Conservation (phyloP, 1,140 invertebrate species). For the Hormaphis cornu region DNA sequence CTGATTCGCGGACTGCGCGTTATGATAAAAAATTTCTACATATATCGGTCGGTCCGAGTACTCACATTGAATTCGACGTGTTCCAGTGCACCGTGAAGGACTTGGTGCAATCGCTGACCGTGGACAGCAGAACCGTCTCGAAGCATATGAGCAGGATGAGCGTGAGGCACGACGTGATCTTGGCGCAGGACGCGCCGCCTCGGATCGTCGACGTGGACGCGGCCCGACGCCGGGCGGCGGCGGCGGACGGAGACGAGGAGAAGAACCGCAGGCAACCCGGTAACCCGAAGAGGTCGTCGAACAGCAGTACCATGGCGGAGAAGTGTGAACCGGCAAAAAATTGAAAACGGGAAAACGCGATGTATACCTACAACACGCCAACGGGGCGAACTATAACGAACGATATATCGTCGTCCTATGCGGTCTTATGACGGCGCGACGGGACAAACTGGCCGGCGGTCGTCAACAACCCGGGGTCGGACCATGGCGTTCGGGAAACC, state of each 20-base stretch:
- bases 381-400: no score
- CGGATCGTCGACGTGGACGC: neutral
- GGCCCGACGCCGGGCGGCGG: neutral
- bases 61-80: slow-evolving; percentile 70
- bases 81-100: slow-evolving; percentile 79
- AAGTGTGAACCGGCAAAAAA: no score
- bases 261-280: slow-evolving; percentile 10
- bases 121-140: slow-evolving; percentile 63
- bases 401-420: no score
- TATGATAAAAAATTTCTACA: no score
- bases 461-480: no score
- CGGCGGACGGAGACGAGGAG: neutral
- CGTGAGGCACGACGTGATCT: slow-evolving; percentile 53
- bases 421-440: no score
- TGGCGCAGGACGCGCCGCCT: slow-evolving; percentile 38
- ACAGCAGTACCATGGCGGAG: neutral
- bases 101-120: slow-evolving; percentile 66
- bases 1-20: no score
- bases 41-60: slow-evolving; percentile 35
- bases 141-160: slow-evolving; percentile 64
- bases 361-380: no score
- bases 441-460: no score
- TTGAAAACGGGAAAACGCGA: no score
- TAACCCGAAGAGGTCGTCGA: slow-evolving; percentile 23
- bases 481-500: no score